phyloP scores from a whole-genome alignment of 2,113 vertebrate genomes.

The Rostratula benghalensis region DNA sequence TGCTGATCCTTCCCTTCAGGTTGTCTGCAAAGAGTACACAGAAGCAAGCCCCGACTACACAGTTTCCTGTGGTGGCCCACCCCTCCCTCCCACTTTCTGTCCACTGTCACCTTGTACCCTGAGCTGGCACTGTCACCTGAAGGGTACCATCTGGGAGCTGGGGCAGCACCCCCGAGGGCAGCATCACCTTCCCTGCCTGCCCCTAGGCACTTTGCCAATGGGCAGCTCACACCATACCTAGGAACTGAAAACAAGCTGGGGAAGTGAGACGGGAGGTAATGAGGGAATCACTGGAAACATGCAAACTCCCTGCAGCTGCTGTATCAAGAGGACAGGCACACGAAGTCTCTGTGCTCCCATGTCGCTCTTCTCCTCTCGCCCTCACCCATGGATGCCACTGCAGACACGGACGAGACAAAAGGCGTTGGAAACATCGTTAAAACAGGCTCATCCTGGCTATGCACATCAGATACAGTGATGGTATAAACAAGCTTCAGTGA shows the following conservation, averaged over 20 bases:
- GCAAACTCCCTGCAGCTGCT: not conserved
- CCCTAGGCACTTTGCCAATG: not conserved
- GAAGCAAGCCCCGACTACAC: not conserved
- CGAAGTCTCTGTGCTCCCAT: not conserved
- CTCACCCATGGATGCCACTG: not conserved
- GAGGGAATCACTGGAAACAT: not conserved
- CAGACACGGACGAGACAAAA: fast-evolving
- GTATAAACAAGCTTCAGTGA: not conserved
- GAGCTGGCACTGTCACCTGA: not conserved
- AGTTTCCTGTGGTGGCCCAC: not conserved
- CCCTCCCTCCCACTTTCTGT: not conserved
- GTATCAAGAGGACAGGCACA: not conserved
- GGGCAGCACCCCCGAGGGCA: fast-evolving
- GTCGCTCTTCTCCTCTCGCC: not conserved
- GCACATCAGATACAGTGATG: fast-evolving
- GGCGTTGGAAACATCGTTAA: not conserved
- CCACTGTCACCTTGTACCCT: fast-evolving
- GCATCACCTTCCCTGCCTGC: fast-evolving
- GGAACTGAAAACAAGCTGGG: not conserved
- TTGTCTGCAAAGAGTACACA: not conserved
- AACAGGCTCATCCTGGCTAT: not conserved
- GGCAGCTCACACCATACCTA: not conserved
- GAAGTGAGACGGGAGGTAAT: not conserved
- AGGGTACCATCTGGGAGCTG: not conserved
- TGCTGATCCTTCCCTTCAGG: not conserved